Conservation (phyloP, 1,140 invertebrate genomes). For the Penaeus japonicus region DNA sequence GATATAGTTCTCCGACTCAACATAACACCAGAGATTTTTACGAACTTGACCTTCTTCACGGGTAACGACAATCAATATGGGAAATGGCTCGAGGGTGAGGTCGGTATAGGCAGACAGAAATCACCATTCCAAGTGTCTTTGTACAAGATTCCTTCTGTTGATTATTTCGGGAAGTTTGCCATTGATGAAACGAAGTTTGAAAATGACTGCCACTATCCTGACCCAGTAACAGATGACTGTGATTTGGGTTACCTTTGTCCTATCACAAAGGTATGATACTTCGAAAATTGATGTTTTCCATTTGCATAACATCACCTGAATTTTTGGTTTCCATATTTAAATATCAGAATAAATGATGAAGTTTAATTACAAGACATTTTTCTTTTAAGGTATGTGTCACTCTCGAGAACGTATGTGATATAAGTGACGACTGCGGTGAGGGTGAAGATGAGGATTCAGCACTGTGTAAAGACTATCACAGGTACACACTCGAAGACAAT, state of each 20-base stretch:
- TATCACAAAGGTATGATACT: slow-evolving; percentile 22
- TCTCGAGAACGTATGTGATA: slow-evolving; percentile 27
- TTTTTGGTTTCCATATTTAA: neutral
- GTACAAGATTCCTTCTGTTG: slow-evolving; percentile 29
- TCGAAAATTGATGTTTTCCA: no score
- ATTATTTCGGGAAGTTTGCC: slow-evolving; percentile 35
- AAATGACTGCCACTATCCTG: slow-evolving; percentile 23
- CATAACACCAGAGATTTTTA: slow-evolving; percentile 9
- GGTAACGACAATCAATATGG: neutral
- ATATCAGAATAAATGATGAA: neutral
- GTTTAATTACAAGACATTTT: neutral
- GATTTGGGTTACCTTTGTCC: slow-evolving; percentile 7
- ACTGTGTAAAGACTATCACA: neutral
- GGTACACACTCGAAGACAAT: slow-evolving; percentile 23
- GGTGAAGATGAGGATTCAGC: slow-evolving; percentile 11
- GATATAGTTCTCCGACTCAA: slow-evolving; percentile 31
- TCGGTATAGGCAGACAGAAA: slow-evolving; percentile 35
- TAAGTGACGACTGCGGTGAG: slow-evolving; percentile 42
- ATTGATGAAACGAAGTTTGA: slow-evolving; percentile 31
- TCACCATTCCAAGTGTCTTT: slow-evolving; percentile 32
- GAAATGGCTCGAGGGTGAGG: neutral
- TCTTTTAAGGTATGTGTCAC: slow-evolving; percentile 29
- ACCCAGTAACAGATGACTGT: slow-evolving; percentile 17
- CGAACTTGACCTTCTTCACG: slow-evolving; percentile 40
- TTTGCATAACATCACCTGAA: no score